Conservation (phyloP, 2,888 invertebrate genomes). For the Phyllotreta striolata region DNA sequence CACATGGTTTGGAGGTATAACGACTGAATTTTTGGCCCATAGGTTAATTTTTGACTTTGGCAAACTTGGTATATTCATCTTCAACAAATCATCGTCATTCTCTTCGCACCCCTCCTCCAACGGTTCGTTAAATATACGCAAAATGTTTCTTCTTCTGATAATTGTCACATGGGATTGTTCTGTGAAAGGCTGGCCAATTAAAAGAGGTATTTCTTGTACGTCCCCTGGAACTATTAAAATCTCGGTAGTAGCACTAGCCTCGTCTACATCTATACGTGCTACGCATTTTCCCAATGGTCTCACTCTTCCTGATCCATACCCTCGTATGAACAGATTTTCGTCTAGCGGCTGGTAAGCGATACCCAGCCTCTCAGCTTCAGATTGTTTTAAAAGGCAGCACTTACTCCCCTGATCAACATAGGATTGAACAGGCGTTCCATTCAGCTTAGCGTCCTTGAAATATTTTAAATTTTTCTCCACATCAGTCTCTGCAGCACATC, state of each 20-base stretch:
- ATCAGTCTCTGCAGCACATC: neutral
- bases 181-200: neutral
- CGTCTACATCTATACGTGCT: neutral
- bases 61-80: neutral
- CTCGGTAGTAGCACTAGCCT: neutral
- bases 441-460: neutral
- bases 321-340: neutral
- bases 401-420: neutral
- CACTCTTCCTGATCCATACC: neutral
- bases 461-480: neutral
- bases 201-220: neutral
- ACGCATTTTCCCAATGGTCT: neutral
- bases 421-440: neutral
- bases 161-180: neutral
- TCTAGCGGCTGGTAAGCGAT: neutral
- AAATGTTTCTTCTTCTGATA: neutral
- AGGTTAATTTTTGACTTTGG: neutral
- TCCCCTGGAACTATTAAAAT: neutral
- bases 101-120: neutral
- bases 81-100: neutral
- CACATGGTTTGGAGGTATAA: too few relatives aligned
- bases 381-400: neutral
- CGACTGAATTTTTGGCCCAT: too few relatives aligned
- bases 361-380: neutral
- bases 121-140: neutral